These are phyloP conservation scores for Octopus bimaculoides DNA, from an alignment of 1,140 invertebrate species.

Conservation along the genomic window DNA sequence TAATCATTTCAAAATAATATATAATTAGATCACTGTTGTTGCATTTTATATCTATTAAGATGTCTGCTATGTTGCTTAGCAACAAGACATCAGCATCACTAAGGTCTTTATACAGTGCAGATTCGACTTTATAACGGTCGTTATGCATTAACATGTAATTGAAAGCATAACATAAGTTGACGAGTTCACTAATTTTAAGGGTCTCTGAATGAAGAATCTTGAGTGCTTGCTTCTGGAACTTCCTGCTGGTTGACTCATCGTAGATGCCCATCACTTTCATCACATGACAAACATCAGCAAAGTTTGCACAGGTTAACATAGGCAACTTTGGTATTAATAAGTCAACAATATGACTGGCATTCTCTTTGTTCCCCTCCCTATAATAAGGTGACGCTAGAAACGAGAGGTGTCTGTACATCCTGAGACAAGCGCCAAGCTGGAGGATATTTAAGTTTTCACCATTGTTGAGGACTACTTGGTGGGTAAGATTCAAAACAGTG, in stretches of 20 bases:
- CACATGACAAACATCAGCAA: slow-evolving; percentile 5
- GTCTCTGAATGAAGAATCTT: background rate
- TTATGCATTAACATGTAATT: background rate
- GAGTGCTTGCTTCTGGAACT: background rate
- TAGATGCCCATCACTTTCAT: background rate
- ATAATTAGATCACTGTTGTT: slow-evolving; percentile 17
- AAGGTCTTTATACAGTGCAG: background rate
- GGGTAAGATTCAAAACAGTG: background rate
- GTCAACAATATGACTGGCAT: background rate
- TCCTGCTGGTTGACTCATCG: too few species aligned
- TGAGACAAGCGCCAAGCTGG: background rate
- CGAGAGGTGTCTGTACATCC: background rate
- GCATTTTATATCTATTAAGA: slow-evolving; percentile 14
- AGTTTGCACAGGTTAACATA: background rate
- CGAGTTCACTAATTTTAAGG: background rate
- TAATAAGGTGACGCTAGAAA: background rate
- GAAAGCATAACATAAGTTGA: slow-evolving; percentile 1
- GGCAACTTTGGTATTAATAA: background rate
- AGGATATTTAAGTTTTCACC: background rate
- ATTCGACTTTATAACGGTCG: background rate
- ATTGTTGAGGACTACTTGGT: background rate
- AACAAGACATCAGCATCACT: slow-evolving; percentile 20
- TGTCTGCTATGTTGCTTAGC: slow-evolving; percentile 20
- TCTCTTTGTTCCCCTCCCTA: background rate
- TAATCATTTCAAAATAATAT: slow-evolving; percentile 9